Evolutionary conservation across 2,888 invertebrate genomes (phyloP).

Genomic region (Eupeodes latifasciatus): DNA sequence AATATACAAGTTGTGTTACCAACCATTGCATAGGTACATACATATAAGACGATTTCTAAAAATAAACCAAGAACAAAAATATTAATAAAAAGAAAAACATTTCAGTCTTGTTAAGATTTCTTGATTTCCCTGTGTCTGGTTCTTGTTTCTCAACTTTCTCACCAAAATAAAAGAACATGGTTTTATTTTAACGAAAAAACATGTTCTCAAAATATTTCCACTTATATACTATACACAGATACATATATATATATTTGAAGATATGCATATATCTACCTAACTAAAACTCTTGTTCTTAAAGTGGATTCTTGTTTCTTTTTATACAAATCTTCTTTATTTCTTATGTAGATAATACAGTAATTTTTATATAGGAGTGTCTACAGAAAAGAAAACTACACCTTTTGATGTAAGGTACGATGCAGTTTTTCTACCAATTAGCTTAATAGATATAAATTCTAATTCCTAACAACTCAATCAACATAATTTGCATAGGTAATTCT

Average conservation of each 20-base stretch:
- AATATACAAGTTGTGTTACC: no score
- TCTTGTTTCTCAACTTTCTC: slow-evolving; percentile 69
- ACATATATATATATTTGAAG: background rate
- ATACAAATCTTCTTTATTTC: slow-evolving; percentile 25
- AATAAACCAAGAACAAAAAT: background rate
- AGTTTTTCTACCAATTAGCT: slow-evolving; percentile 52
- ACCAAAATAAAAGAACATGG: slow-evolving; percentile 60
- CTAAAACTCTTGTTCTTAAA: slow-evolving; percentile 3
- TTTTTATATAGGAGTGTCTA: background rate
- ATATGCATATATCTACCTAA: background rate
- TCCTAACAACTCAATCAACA: slow-evolving; percentile 59
- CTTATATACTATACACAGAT: background rate
- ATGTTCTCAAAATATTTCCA: slow-evolving; percentile 48
- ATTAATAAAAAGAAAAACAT: slow-evolving; percentile 40
- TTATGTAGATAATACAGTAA: background rate
- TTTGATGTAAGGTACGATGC: slow-evolving; percentile 15
- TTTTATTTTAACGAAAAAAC: slow-evolving; percentile 59
- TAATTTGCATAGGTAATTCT: slow-evolving; percentile 60
- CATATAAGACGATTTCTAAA: background rate
- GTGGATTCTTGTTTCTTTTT: slow-evolving; percentile 8
- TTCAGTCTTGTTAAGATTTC: slow-evolving; percentile 19
- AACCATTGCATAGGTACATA: no score
- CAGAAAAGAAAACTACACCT: background rate
- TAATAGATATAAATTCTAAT: slow-evolving; percentile 25
- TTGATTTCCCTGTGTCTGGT: background rate